A percentile compares a stretch with the other conserved stretches of the same genome.
These are phyloP conservation scores for Sipha flava DNA, from an alignment of 1,140 invertebrate genomes.

Conservation along the genomic window DNA sequence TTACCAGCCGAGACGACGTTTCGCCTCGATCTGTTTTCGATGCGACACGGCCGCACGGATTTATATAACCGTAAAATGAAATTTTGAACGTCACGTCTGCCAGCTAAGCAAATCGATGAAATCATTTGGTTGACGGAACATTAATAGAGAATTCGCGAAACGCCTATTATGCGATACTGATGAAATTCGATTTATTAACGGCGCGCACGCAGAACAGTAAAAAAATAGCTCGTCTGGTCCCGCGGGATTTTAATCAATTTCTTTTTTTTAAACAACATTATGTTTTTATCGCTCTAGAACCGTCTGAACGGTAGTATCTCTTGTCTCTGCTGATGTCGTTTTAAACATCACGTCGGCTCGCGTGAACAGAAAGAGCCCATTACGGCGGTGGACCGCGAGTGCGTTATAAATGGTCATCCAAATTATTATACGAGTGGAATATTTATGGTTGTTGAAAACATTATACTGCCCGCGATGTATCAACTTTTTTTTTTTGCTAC, in stretches of 20 bases:
- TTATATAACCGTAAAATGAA: background rate
- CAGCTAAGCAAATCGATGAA: background rate
- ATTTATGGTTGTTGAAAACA: background rate
- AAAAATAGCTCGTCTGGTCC: background rate
- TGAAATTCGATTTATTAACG: background rate
- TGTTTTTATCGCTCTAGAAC: no score
- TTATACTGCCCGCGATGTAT: background rate
- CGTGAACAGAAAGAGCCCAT: no score
- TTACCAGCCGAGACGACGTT: background rate
- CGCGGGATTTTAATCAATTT: background rate
- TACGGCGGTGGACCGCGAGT: no score
- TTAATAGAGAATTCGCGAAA: background rate
- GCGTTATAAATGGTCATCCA: no score
- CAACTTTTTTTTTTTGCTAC: background rate
- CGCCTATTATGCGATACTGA: background rate
- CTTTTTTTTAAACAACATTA: background rate
- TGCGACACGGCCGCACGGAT: background rate
- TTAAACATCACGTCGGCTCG: no score
- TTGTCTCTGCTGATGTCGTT: no score
- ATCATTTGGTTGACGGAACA: background rate
- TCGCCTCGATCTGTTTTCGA: background rate
- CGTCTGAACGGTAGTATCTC: no score
- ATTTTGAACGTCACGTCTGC: background rate
- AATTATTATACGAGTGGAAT: no score
- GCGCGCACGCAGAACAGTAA: background rate